phyloP scores from a whole-genome alignment of 2,113 vertebrate genomes.

The Girardinichthys multiradiatus region DNA sequence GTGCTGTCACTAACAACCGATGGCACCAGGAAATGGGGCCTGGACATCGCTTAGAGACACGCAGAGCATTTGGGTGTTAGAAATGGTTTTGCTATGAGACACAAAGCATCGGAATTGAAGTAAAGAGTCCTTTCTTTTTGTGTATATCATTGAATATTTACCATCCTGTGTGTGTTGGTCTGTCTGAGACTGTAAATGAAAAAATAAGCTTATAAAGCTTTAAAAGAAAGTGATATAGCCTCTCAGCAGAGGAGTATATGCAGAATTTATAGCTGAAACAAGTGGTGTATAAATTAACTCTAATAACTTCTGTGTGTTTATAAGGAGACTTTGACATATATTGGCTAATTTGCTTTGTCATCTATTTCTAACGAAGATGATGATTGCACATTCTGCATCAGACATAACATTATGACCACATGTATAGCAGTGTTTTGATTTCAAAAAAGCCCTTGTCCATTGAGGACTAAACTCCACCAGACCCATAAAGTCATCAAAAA shows the following conservation, averaged over 20 bases:
- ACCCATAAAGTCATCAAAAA: no score
- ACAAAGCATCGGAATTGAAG: conserved; percentile 22
- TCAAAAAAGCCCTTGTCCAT: background rate
- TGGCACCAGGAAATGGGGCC: conserved; percentile 44
- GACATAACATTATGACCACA: background rate
- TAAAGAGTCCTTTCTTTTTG: conserved; percentile 27
- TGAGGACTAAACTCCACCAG: background rate
- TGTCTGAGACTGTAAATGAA: conserved; percentile 7
- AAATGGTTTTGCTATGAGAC: conserved; percentile 56
- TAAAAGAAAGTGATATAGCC: conserved; percentile 1
- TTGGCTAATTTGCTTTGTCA: background rate
- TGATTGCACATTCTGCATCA: background rate
- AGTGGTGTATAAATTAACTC: background rate
- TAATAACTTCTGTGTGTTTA: conserved; percentile 2
- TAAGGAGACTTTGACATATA: background rate
- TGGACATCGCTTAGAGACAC: conserved; percentile 55
- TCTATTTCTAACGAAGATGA: background rate
- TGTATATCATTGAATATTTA: conserved; percentile 23
- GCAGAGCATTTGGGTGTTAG: conserved; percentile 47
- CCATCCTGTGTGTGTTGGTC: background rate
- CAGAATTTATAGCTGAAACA: fast-evolving
- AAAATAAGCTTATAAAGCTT: background rate
- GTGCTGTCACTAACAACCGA: conserved; percentile 66
- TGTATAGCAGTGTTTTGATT: background rate
- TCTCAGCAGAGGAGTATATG: background rate